Conservation (phyloP, 2,888 invertebrate genomes). For the Invenusta paracnida region DNA sequence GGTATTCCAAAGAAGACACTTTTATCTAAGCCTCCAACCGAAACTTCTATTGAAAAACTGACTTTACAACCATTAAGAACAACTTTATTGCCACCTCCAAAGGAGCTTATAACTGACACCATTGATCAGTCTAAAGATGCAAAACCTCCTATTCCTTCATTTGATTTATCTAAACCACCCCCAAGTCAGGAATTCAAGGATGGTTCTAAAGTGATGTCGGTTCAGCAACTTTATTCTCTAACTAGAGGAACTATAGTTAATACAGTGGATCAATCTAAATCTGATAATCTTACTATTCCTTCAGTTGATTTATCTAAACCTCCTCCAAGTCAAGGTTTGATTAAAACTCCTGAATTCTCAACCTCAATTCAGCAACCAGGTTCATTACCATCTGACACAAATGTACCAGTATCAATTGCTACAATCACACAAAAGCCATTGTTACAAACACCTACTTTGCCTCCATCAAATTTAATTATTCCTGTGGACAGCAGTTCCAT, state of each 20-base stretch:
- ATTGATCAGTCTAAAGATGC: background rate
- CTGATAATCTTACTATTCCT: too few relatives aligned
- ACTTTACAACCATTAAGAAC: background rate
- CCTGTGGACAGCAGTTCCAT: too few relatives aligned
- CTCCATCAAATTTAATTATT: background rate
- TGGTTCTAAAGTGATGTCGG: too few relatives aligned
- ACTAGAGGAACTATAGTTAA: background rate
- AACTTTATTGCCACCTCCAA: background rate
- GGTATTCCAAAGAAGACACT: too few relatives aligned
- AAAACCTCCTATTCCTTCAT: background rate
- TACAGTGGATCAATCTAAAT: background rate
- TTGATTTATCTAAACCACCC: background rate
- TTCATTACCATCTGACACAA: too few relatives aligned
- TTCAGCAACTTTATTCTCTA: background rate
- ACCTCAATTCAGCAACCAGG: too few relatives aligned
- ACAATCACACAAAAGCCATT: background rate
- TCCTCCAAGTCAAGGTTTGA: background rate
- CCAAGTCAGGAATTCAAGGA: too few relatives aligned
- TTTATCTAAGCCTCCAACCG: too few relatives aligned
- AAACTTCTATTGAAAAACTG: background rate
- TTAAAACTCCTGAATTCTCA: background rate
- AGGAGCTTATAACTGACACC: background rate
- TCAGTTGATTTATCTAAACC: background rate
- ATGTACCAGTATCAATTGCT: too few relatives aligned
- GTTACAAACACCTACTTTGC: background rate